Evolutionary conservation across 2,797 vertebrate species (phyloP), one percentile per base, ranked within the genome.

Genomic region (Oreonectes daqikongensis): DNA sequence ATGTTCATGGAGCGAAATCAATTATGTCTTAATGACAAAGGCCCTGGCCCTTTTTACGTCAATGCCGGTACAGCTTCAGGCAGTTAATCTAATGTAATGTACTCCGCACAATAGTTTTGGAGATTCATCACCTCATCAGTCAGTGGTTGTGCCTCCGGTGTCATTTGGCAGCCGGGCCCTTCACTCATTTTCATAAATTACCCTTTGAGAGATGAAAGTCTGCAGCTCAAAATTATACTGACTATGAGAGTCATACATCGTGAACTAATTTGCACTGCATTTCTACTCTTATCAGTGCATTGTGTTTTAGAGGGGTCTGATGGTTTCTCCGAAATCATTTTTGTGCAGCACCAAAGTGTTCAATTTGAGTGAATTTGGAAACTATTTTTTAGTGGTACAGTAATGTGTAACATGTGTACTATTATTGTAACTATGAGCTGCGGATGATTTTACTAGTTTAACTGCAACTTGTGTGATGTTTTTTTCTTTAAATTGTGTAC

Each of bases 111-210:
- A 69, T 68, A 77, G 75, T 69, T 77, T 77, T 77, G 46, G 61
- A 70, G 57, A 70, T 70, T 70, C 67, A 77, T 77, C 75, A 77
- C 75, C 67, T 70, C 75, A 77, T 77, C 67, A 77, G 44, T 77
- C 67, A 64, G 75, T 24, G n/a, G 28, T 28, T 63, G 67, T 52
- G 75, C 57, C 75, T 70, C 75, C 40, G 75, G 59, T 52, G 59
- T 48, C 35, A 1, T 77, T 77, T 70, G 59, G 32, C 57, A 77
- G 75, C 60, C 46, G 38, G 59, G 32, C 40, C 74, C 35, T 69
- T 76, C 30, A 40, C 66, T 76, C 55, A 76, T 76, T 69, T 75
- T 69, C 75, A 70, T 46, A 70, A 77, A 77, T 70, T 60, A 77
- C 67, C 17, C 59, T 77, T 52, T 69, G 42, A 40, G 35, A 77